phyloP scores from a whole-genome alignment of 1,140 invertebrate species.

The Chironomus tepperi region DNA sequence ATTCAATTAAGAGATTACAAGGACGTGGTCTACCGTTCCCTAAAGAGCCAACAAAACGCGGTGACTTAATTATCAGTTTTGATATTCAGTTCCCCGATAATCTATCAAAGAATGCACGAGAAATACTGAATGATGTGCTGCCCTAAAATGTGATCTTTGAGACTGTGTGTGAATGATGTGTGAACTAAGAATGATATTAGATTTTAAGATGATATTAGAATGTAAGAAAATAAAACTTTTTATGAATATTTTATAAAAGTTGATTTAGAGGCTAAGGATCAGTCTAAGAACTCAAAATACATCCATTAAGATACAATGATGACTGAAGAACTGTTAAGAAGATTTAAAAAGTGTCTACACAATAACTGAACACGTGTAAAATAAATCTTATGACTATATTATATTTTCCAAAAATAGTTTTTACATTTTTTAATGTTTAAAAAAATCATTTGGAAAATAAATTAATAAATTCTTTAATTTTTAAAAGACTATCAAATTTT shows the following conservation, averaged over 20 bases:
- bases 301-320: not conserved
- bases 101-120: slow-evolving; percentile 56
- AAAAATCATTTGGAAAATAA: too few species aligned
- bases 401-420: too few species aligned
- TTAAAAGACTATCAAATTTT: too few species aligned
- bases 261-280: not conserved
- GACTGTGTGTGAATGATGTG: slow-evolving; percentile 28
- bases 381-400: too few species aligned
- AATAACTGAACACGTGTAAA: too few species aligned
- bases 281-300: not conserved
- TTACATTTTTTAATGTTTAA: too few species aligned
- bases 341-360: too few species aligned
- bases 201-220: not conserved
- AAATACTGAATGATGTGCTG: slow-evolving; percentile 64
- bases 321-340: not conserved
- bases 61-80: slow-evolving; percentile 82
- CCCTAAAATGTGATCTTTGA: slow-evolving; percentile 40
- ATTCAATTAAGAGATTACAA: slow-evolving; percentile 60
- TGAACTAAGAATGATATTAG: not conserved
- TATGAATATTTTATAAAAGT: not conserved
- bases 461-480: too few species aligned
- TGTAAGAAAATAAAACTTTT: not conserved
- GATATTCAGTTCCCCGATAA: slow-evolving; percentile 82
- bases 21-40: slow-evolving; percentile 79
- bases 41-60: slow-evolving; percentile 69